Percentiles rank a stretch among this genome's conserved stretches.
Conservation (phyloP, 2,113 vertebrate species). For the Passer domesticus region DNA sequence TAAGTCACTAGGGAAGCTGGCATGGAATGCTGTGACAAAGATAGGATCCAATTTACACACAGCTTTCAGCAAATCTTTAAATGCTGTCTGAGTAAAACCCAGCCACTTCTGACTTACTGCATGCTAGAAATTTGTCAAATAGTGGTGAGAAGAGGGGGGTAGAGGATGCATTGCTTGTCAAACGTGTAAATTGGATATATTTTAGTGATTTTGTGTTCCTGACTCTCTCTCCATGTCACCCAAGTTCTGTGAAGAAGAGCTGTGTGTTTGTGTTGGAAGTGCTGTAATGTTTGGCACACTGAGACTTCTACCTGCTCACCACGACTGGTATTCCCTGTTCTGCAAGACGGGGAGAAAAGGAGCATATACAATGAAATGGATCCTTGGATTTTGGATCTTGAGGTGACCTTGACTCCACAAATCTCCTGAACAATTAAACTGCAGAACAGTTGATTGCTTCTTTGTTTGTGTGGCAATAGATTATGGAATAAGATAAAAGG, state of each 20-base stretch:
- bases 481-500: background rate
- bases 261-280: background rate
- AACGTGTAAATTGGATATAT: background rate
- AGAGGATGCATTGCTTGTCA: background rate
- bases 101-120: background rate
- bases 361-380: background rate
- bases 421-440: background rate
- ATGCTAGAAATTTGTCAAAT: background rate
- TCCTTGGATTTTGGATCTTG: background rate
- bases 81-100: conserved; percentile 4
- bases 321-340: conserved; percentile 23
- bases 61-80: conserved; percentile 21
- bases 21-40: background rate
- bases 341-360: background rate
- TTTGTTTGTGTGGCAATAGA: background rate
- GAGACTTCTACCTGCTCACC: background rate
- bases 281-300: background rate
- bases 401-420: background rate
- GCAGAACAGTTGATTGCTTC: background rate
- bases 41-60: background rate
- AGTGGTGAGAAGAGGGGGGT: background rate
- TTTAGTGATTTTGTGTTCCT: background rate
- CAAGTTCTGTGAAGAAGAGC: background rate
- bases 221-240: background rate
- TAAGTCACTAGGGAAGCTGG: conserved; percentile 54